A percentile compares a stretch with the other conserved stretches of the same genome.
Conservation (phyloP, 2,888 invertebrate species). For the Dermolepida albohirtum region DNA sequence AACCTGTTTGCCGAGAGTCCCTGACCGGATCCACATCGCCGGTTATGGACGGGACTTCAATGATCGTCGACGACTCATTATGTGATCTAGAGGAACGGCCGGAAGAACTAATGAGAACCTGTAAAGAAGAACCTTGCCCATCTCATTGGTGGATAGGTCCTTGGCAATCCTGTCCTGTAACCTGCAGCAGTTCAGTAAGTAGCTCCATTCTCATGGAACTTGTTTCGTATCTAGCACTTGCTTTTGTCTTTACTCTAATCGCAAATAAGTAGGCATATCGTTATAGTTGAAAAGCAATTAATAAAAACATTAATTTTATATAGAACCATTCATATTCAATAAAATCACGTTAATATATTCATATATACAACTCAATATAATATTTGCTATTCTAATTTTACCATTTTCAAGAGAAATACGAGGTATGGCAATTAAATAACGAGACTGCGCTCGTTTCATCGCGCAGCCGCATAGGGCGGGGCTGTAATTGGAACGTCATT, state of each 20-base stretch:
- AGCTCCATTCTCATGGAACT: neutral
- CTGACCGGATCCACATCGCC: constrained; percentile 64
- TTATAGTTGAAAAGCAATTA: no score
- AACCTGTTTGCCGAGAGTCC: constrained; percentile 66
- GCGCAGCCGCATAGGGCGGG: no score
- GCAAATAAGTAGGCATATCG: neutral
- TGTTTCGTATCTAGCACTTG: neutral
- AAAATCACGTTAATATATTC: no score
- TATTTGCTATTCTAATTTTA: no score
- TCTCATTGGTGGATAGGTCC: constrained; percentile 89
- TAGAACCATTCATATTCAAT: no score
- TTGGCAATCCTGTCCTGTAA: constrained; percentile 86
- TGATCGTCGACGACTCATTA: constrained; percentile 60
- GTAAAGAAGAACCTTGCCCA: constrained; percentile 75
- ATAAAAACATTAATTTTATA: no score
- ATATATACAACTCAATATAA: no score
- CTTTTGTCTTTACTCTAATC: constrained; percentile 4
- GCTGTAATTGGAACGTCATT: no score
- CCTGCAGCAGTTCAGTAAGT: constrained; percentile 67
- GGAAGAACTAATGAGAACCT: constrained; percentile 72
- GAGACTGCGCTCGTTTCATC: no score
- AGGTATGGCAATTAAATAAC: no score
- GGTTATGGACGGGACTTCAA: constrained; percentile 61
- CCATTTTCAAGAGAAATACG: no score
- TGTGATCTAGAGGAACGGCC: constrained; percentile 67